Base-by-base conservation (phyloP, 2,797 vertebrate genomes). In the Rhinoraja longicauda region DNA sequence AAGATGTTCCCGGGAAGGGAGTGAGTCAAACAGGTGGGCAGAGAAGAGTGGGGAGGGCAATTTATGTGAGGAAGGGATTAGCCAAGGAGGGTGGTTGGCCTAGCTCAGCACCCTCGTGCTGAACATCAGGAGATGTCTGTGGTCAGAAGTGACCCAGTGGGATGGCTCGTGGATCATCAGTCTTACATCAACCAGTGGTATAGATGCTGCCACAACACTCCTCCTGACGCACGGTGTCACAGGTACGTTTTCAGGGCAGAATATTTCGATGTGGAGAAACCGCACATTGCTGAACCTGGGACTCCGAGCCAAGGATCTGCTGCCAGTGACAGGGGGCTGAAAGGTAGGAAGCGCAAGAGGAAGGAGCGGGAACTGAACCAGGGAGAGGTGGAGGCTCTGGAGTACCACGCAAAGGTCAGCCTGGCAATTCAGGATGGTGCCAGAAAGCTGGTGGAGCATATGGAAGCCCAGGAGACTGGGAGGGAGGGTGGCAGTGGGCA, bases 311-410 rank as follows among this genome's bases (percentile, higher is more conserved):
- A 70, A 9, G 82, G 19, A 53, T 13, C 12, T 15, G 36, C 2
- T 7, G 26, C 19, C 4, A 59, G 17, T 57, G 70, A 32, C 62
- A 21, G 8, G 4, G 36, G 7, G 3, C 5, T 67, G 73, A 93
- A 93, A 75, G 86, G 86, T 53, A 93, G 93, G 98, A 99, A 97
- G 94, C 96, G 96, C 32, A 99, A 98, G 95, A 96, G 97, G 81
- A 97, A 96, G 94, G 95, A 94, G 76, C 93, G 57, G 94, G 94
- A 95, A 73, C 96, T 98, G 93, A 99, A 99, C 95, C 97, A 97
- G 94, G 99, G 98, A 2, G 98, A 99, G 94, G 93, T 97, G 36
- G 97, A 99, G 95, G 97, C 97, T 17, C 95, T 96, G 94, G 95
- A 96, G 84, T 98, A 98, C 93, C 98, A 99, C 93, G 95, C 95